These are phyloP conservation scores for Arion vulgaris DNA, from an alignment of 1,140 invertebrate species.

Conservation along the genomic window DNA sequence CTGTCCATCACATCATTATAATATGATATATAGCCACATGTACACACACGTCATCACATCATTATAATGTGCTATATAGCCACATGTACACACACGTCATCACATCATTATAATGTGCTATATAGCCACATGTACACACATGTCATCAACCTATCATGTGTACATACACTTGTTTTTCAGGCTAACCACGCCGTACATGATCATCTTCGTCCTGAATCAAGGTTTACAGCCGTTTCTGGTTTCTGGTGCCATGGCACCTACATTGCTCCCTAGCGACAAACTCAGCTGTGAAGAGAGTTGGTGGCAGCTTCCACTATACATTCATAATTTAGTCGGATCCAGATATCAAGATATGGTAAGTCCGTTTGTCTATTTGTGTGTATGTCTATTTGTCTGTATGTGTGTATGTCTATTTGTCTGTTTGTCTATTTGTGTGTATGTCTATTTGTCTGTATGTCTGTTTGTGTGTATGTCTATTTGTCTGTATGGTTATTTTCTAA, in stretches of 20 bases:
- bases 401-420: neutral
- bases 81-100: too few species aligned
- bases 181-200: slow-evolving; percentile 87
- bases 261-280: slow-evolving; percentile 38
- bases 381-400: neutral
- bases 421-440: neutral
- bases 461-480: neutral
- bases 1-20: too few species aligned
- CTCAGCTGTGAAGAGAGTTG: slow-evolving; percentile 78
- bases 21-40: too few species aligned
- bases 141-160: too few species aligned
- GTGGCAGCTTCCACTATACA: slow-evolving; percentile 87
- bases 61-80: too few species aligned
- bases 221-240: slow-evolving; percentile 80
- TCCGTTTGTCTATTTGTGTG: too few species aligned
- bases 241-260: slow-evolving; percentile 74
- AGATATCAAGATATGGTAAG: neutral
- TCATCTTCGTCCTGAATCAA: slow-evolving; percentile 84
- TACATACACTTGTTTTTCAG: slow-evolving; percentile 50
- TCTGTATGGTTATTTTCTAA: neutral
- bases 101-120: too few species aligned
- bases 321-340: slow-evolving; percentile 82
- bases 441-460: neutral
- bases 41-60: too few species aligned
- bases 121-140: too few species aligned